Conservation (phyloP, 2,797 vertebrate genomes). For the Gouania willdenowi region DNA sequence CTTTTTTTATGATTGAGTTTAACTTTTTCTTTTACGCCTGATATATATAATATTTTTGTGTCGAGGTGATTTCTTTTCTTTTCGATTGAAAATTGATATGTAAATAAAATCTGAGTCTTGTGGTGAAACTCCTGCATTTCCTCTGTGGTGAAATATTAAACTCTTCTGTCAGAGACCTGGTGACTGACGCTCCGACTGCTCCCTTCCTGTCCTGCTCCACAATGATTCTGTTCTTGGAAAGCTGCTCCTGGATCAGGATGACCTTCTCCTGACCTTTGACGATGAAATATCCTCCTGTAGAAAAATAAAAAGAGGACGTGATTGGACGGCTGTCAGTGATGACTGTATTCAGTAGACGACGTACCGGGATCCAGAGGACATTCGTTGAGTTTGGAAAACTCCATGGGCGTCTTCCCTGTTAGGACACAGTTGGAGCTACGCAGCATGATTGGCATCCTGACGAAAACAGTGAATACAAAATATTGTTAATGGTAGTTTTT, state of each 20-base stretch:
- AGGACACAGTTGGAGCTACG: constrained; percentile 97
- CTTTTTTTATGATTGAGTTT: too few species aligned
- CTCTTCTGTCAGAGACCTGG: constrained; percentile 81
- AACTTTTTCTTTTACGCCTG: too few species aligned
- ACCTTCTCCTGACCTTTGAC: constrained; percentile 98
- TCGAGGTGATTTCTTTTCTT: too few species aligned
- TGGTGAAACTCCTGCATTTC: too few species aligned
- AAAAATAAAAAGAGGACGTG: background rate
- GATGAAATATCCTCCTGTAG: constrained; percentile 93
- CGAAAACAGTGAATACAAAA: constrained; percentile 8
- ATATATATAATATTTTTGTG: too few species aligned
- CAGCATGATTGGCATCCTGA: constrained; percentile 98
- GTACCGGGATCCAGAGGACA: constrained; percentile 96
- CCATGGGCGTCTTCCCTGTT: constrained; percentile 91
- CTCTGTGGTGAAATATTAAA: too few species aligned
- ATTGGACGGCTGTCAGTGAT: too few species aligned
- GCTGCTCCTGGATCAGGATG: constrained; percentile 97
- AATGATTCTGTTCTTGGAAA: constrained; percentile 98
- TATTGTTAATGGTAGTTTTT: background rate
- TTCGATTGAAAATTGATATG: too few species aligned
- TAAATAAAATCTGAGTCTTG: too few species aligned
- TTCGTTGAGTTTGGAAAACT: constrained; percentile 94
- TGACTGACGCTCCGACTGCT: constrained; percentile 94
- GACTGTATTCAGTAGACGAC: background rate
- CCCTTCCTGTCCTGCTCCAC: constrained; percentile 97